Percentiles rank a stretch among this genome's conserved stretches.
These are phyloP conservation scores for Antigone vipio DNA, from an alignment of 2,113 vertebrate genomes.

Conservation along the genomic window DNA sequence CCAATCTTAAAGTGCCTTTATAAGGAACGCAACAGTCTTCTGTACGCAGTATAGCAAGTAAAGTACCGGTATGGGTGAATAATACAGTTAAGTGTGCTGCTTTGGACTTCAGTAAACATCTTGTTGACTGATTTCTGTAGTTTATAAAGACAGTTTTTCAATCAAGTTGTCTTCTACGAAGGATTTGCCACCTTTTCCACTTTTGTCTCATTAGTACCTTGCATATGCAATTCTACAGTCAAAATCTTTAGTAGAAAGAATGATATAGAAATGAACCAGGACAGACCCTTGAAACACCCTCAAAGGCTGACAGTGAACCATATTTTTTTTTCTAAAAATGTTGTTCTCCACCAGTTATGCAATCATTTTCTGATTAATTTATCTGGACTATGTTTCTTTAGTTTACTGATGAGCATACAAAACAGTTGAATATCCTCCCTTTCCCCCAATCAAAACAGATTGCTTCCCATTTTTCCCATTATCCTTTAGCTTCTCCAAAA, in stretches of 20 bases:
- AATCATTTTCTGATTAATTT: background rate
- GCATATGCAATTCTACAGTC: background rate
- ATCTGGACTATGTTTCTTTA: background rate
- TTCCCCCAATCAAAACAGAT: background rate
- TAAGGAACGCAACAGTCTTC: background rate
- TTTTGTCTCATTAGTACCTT: background rate
- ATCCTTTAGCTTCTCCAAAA: background rate
- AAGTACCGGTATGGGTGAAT: background rate
- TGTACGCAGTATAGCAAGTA: background rate
- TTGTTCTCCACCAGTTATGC: background rate
- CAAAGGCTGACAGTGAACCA: background rate
- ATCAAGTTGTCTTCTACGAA: background rate
- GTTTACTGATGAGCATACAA: background rate
- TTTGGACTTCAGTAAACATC: background rate
- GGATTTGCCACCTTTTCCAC: background rate
- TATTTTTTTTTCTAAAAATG: background rate
- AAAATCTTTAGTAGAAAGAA: background rate
- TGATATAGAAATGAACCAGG: background rate
- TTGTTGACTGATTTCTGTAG: background rate
- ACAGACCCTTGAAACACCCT: background rate
- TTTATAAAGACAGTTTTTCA: background rate
- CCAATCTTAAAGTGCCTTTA: background rate
- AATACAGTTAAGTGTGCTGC: background rate
- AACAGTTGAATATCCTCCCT: background rate
- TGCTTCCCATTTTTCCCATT: background rate